Base-by-base conservation (phyloP, 2,888 invertebrate genomes). In the Drosophila maculinotata region DNA sequence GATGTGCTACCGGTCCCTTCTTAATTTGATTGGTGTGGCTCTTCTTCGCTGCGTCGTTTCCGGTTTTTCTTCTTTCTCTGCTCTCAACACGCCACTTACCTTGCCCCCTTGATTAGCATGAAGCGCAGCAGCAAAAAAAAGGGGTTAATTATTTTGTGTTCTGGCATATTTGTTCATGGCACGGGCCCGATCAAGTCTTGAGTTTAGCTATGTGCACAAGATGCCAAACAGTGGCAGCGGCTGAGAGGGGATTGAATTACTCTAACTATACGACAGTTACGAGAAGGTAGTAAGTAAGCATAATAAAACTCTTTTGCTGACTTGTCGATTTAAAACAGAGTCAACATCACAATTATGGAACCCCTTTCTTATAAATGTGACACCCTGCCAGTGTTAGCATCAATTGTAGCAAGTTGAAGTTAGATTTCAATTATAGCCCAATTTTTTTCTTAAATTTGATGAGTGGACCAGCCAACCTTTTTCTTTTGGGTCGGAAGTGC, bases 1-100 rank as follows among this genome's bases (percentile, higher is more conserved):
- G 72, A 63, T 77, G 81, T 62, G 87, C 77, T 71, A 68, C 62
- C 48, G 70, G 72, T 66, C 62, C 76, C 63, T 76, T 77, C 71
- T 70, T 78, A 82, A 82, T 82, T 82, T 82, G 87, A 82, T 82
- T 82, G 87, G 81, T 72, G 81, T 65, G 56, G 59, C 33, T 45
- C 56, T 57, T 57, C 66, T 54, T 49, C 56, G 38, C 51, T 35
- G 15, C 42, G 49, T 41, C 47, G 66, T 71, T 78, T 84, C 79
- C 82, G 79, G 85, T 66, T 62, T 66, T 66, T 49, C 63, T 63
- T 68, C 23, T 25, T 51, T 15, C 20, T 30, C 44, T 15, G 12
- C 17, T 30, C 26, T 15, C 14, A 9, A 3, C 38, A n/a, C 26
- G 51, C 28, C 12, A 41, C 57, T 63, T 69, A 80, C 87, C 87